Conservation (phyloP, 2,888 invertebrate genomes). For the Himalopsyche kuldschensis region DNA sequence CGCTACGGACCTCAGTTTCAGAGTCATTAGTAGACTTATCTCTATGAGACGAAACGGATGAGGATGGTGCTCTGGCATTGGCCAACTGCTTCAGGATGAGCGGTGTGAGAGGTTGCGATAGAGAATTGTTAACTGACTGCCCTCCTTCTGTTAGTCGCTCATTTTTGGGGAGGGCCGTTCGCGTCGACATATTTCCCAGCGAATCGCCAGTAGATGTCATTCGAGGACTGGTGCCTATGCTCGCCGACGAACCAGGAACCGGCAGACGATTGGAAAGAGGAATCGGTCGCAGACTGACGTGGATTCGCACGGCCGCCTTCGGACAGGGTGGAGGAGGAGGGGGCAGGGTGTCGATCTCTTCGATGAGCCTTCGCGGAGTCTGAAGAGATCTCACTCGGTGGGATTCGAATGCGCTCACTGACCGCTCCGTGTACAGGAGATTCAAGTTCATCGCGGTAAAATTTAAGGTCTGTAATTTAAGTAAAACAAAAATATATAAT, state of each 20-base stretch:
- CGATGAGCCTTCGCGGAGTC: conserved; percentile 70
- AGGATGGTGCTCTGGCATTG: conserved; percentile 40
- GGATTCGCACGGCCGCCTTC: conserved; percentile 66
- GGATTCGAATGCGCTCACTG: conserved; percentile 79
- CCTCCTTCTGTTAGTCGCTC: conserved; percentile 16
- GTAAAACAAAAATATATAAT: conserved; percentile 36
- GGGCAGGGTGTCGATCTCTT: conserved; percentile 66
- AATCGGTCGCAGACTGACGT: conserved; percentile 55
- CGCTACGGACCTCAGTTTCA: conserved; percentile 22
- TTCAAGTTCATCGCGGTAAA: conserved; percentile 66
- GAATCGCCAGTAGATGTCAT: conserved; percentile 45
- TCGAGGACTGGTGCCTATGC: conserved; percentile 54
- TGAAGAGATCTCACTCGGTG: conserved; percentile 78
- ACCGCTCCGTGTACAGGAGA: conserved; percentile 67
- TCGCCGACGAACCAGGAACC: conserved; percentile 43
- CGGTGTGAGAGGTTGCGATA: conserved; percentile 46
- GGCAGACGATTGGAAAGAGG: conserved; percentile 47
- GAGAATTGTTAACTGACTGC: conserved; percentile 27
- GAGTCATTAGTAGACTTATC: conserved; percentile 13
- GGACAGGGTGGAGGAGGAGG: conserved; percentile 66
- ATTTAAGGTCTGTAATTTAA: conserved; percentile 63
- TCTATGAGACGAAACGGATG: neutral
- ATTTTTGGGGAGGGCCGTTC: conserved; percentile 14
- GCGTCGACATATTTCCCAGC: neutral
- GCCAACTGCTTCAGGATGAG: conserved; percentile 46